Evolutionary conservation across 2,888 invertebrate genomes (phyloP), one percentile per base, ranked within the genome.

Genomic region (Trisateles emortualis): DNA sequence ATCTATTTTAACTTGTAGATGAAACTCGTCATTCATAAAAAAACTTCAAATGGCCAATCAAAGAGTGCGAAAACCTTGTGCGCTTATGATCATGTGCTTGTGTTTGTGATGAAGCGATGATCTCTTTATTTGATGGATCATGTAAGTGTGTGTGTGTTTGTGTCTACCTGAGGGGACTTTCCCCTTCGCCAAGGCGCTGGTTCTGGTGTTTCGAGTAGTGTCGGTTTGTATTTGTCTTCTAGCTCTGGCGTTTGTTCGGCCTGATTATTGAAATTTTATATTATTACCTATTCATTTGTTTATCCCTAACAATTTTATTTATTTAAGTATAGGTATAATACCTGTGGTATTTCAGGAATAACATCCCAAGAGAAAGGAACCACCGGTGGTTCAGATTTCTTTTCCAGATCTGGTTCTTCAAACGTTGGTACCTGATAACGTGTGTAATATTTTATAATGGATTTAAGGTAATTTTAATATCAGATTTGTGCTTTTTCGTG

Each of bases 341-440:
- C 92, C 92, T 92, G 91, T 71, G 91, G 90, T 76, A 92, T 82
- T 84, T 91, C 92, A 61, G 92, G 91, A 74, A 92, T 92, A 38
- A 83, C 81, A 61, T 91, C 77, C 92, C 92, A 92, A 58, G 92
- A 92, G 74, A 92, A 91, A 43, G 88, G 82, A 36, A 88, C 84
- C 66, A 86, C 85, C 22, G 87, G 84, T 24, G 84, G 79, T 72
- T 86, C 86, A 41, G 79, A 83, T 65, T 78, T 81, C 67, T 78
- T 79, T 56, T 86, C 83, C 38, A 84, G 74, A 63, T 82, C 83
- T 17, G 87, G 79, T 56, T 81, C 81, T 56, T 81, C 68, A 46
- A 86, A 57, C 58, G 74, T 75, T 41, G 88, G 85, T 60, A 87
- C 85, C 91, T 90, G 81, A 73, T 67, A 49, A 74, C 64, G 29